Percentiles rank a stretch among this genome's conserved stretches.
Conservation (phyloP, 2,113 vertebrate species). For the Micronisus gabar region DNA sequence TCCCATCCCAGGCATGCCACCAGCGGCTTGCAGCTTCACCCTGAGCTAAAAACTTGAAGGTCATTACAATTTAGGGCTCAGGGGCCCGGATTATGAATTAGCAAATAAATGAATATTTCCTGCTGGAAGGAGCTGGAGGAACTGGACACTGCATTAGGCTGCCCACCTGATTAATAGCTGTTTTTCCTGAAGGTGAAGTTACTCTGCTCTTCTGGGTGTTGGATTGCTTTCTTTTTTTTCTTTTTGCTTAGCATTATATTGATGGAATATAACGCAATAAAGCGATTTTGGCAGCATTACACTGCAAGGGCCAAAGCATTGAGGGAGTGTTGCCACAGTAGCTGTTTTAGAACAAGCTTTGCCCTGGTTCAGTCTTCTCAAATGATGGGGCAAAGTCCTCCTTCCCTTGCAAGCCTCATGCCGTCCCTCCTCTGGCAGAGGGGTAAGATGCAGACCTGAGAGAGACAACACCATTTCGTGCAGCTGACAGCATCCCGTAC, state of each 20-base stretch:
- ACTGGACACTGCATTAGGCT: neutral
- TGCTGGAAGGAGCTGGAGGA: neutral
- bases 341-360: neutral
- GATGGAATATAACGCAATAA: neutral
- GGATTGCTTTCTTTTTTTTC: neutral
- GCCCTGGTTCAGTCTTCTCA: fast-evolving
- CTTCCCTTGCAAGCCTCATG: neutral
- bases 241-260: neutral
- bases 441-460: neutral
- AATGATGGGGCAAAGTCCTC: fast-evolving
- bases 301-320: fast-evolving
- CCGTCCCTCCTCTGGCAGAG: neutral
- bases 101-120: neutral
- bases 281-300: neutral
- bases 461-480: neutral
- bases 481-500: neutral
- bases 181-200: neutral
- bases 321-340: neutral
- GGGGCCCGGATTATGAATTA: neutral
- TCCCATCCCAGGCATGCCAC: neutral
- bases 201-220: neutral
- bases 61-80: neutral
- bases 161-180: neutral
- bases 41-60: neutral
- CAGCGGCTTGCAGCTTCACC: neutral